Evolutionary conservation across 1,140 invertebrate species (phyloP).

Genomic region (Tigriopus japonicus): DNA sequence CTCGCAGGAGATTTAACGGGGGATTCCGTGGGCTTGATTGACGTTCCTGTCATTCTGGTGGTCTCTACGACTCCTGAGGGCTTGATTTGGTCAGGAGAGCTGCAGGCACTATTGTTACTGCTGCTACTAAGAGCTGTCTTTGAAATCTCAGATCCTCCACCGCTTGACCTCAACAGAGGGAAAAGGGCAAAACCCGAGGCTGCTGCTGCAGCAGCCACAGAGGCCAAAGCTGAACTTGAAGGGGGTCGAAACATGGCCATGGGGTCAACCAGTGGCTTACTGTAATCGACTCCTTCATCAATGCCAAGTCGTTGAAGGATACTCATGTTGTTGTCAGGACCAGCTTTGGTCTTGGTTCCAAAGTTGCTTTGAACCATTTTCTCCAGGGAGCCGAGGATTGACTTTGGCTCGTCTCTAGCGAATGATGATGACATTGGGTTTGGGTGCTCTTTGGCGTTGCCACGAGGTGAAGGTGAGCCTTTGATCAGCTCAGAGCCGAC

Average conservation of each 20-base stretch:
- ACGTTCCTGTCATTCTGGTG: slow-evolving; percentile 28
- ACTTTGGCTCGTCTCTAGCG: not conserved
- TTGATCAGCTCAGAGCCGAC: not conserved
- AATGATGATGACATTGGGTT: not conserved
- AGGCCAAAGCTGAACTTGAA: not conserved
- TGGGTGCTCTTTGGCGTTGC: not conserved
- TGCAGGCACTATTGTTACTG: slow-evolving; percentile 38
- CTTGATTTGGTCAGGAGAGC: slow-evolving; percentile 26
- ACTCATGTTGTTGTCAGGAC: slow-evolving; percentile 37
- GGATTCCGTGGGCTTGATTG: slow-evolving; percentile 17
- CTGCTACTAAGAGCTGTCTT: not conserved
- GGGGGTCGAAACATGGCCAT: slow-evolving; percentile 54
- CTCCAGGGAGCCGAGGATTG: slow-evolving; percentile 12
- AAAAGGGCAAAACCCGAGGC: not conserved
- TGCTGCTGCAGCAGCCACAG: not conserved
- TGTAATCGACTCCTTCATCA: slow-evolving; percentile 60
- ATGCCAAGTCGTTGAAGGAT: slow-evolving; percentile 81
- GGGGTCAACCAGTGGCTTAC: slow-evolving; percentile 65
- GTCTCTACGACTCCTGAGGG: too few relatives aligned
- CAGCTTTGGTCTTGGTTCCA: slow-evolving; percentile 11
- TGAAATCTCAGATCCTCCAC: not conserved
- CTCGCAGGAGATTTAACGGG: not conserved
- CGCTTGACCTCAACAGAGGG: not conserved
- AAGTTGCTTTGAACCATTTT: slow-evolving; percentile 11
- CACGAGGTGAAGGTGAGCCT: not conserved